Evolutionary conservation across 2,113 vertebrate species (phyloP), one percentile per base, ranked within the genome.

Genomic region (Tetraodon nigroviridis): DNA sequence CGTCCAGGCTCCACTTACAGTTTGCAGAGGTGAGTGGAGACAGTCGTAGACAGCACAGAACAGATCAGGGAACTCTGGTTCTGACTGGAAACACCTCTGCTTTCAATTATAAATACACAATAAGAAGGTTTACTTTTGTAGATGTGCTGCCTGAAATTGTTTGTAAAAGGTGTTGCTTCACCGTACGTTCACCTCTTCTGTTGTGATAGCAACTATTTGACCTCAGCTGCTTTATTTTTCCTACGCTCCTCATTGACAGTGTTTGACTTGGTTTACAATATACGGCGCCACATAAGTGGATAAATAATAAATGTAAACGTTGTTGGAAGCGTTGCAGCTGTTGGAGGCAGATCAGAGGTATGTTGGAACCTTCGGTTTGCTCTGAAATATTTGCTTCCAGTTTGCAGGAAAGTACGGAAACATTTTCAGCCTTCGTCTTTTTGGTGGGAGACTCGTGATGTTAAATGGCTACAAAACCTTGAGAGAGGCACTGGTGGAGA

Each of bases 401-500:
- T 20, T 89, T 57, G 69, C 4, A 63, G 47, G 87, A 63, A 90
- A 86, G 74, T 89, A 91, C 0, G 92, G 92, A 8, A 80, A 90
- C 0, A 0, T 93, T 58, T 71, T 90, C 0, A 75, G 76, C 46
- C 0, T 86, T 0, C 0, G 63, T 0, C 0, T 90, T 3, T 87
- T 91, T 19, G 24, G 8, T 2, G 0, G 5, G 2, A 17, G 5
- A 0, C 0, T 71, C 8, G 85, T 94, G 20, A 0, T 85, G 0
- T 0, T 95, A 5, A 86, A 32, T 17, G 89, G 91, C 10, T 71
- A 91, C 15, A 73, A 74, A 24, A 22, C 89, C 51, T 42, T 91
- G 37, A 92, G 82, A 65, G 91, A 94, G 78, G 87, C 73, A 6
- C 89, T 93, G 20, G 24, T 90, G 13, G 61, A 89, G 29, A 86